Percentiles rank a stretch among this genome's conserved stretches.
phyloP scores from a whole-genome alignment of 2,797 vertebrate genomes.

The Propithecus perrieri region DNA sequence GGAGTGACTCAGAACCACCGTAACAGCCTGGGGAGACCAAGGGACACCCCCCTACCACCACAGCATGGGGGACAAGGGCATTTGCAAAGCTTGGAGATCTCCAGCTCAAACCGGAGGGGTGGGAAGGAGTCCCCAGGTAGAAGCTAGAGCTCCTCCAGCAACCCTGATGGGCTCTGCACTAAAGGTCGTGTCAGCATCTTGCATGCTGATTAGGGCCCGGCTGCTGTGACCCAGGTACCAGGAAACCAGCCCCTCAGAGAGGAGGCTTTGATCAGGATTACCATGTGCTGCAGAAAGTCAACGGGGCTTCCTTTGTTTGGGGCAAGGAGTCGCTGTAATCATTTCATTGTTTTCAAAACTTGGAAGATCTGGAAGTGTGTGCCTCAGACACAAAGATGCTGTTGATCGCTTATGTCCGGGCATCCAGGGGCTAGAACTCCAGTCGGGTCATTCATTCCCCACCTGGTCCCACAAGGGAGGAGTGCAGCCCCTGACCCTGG shows the following conservation, averaged over 20 bases:
- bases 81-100: background rate
- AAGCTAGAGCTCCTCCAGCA: background rate
- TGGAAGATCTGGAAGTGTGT: background rate
- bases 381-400: background rate
- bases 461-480: background rate
- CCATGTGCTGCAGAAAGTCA: background rate
- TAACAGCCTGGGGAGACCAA: background rate
- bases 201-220: background rate
- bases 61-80: background rate
- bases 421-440: background rate
- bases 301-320: background rate
- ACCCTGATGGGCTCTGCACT: background rate
- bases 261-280: background rate
- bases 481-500: background rate
- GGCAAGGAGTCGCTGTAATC: background rate
- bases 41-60: background rate
- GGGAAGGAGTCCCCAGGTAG: background rate
- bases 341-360: background rate
- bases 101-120: rapidly evolving
- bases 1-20: background rate
- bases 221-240: background rate
- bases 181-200: background rate
- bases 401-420: background rate
- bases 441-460: background rate
- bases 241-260: background rate